Conservation (phyloP, 2,797 vertebrate genomes). For the Sphenopsis melanotis region DNA sequence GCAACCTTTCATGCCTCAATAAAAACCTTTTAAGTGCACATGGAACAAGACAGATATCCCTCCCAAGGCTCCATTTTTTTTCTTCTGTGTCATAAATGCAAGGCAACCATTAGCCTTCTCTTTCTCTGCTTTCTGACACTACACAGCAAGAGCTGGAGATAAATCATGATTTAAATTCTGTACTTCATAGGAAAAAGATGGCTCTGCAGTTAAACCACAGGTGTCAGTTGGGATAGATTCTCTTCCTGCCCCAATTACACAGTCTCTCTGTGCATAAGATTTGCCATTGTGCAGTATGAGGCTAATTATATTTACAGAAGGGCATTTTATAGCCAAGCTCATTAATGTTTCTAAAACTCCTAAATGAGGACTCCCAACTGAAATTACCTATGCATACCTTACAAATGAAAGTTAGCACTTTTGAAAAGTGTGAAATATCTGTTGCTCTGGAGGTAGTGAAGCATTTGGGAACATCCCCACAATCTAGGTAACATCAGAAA, state of each 20-base stretch:
- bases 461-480: neutral
- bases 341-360: neutral
- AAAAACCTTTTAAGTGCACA: conserved; percentile 32
- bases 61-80: conserved; percentile 22
- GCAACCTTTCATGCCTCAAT: conserved; percentile 22
- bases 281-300: neutral
- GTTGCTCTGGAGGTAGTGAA: neutral
- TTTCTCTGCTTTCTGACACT: neutral
- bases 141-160: neutral
- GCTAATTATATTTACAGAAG: conserved; percentile 6
- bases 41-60: conserved; percentile 30
- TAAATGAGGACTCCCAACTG: neutral
- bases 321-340: neutral
- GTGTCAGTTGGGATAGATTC: neutral
- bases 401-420: neutral
- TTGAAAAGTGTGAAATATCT: neutral
- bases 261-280: neutral
- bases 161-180: neutral
- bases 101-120: conserved; percentile 15
- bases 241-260: neutral
- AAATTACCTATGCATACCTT: neutral
- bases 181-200: neutral
- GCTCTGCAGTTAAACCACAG: neutral
- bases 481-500: neutral
- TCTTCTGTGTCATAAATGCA: neutral